Percentiles rank a stretch among this genome's conserved stretches.
phyloP scores from a whole-genome alignment of 1,140 invertebrate genomes.

The Propsilocerus akamusi region DNA sequence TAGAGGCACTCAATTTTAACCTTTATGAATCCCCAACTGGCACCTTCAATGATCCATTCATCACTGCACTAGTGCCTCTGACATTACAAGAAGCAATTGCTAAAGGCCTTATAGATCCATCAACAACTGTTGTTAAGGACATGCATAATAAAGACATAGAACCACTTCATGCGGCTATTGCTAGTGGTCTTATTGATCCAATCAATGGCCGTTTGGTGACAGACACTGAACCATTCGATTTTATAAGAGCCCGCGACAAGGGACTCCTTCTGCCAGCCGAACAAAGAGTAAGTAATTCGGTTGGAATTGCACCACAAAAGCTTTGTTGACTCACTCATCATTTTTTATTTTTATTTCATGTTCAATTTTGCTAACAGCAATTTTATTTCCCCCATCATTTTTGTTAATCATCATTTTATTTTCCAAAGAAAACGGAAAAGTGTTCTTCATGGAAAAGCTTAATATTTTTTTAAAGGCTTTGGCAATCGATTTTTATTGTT shows the following conservation, averaged over 20 bases:
- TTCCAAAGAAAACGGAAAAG: no score
- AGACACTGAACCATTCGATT: slow-evolving; percentile 48
- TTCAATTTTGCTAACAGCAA: no score
- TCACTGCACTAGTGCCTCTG: slow-evolving; percentile 34
- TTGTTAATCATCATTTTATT: no score
- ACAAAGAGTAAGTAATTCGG: slow-evolving; percentile 64
- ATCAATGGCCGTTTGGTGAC: slow-evolving; percentile 47
- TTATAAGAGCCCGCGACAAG: slow-evolving; percentile 70
- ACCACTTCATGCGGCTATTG: slow-evolving; percentile 60
- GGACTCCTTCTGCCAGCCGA: slow-evolving; percentile 75
- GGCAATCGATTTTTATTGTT: no score
- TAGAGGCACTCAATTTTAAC: slow-evolving; percentile 63
- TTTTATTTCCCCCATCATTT: no score
- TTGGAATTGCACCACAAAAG: no score
- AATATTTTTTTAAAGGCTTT: no score
- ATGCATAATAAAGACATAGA: slow-evolving; percentile 51
- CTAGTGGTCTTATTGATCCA: slow-evolving; percentile 55
- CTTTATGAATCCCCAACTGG: slow-evolving; percentile 67
- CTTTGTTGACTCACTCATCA: no score
- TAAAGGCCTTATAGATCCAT: slow-evolving; percentile 65
- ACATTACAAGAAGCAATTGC: slow-evolving; percentile 60
- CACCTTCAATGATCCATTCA: slow-evolving; percentile 58
- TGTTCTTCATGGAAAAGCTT: no score
- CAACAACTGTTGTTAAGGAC: slow-evolving; percentile 64
- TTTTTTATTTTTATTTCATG: no score